Evolutionary conservation across 2,888 invertebrate species (phyloP).

Genomic region (Archips xylosteana): DNA sequence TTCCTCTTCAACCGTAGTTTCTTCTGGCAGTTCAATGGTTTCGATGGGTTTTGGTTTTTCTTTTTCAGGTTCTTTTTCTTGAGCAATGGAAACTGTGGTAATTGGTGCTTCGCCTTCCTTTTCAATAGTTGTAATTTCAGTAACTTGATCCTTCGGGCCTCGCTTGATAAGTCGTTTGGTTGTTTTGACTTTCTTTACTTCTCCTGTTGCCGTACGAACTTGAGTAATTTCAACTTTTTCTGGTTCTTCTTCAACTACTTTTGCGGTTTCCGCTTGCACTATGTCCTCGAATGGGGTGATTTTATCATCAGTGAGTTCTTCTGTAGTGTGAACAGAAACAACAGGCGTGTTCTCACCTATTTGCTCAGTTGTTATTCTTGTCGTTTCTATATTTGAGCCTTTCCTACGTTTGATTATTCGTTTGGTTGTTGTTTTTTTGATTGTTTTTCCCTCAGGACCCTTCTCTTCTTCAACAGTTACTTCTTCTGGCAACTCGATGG

Average conservation of each 20-base stretch:
- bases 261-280: conserved; percentile 36
- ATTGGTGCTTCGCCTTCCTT: conserved; percentile 51
- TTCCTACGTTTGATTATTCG: conserved; percentile 60
- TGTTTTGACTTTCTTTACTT: conserved; percentile 56
- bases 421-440: conserved; percentile 42
- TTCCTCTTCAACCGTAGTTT: conserved; percentile 45
- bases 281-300: conserved; percentile 45
- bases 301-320: conserved; percentile 56
- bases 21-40: conserved; percentile 41
- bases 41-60: not conserved
- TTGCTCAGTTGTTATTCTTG: conserved; percentile 63
- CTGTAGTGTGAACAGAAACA: conserved; percentile 63
- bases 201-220: conserved; percentile 48
- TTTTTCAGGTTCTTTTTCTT: conserved; percentile 39
- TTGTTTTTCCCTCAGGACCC: conserved; percentile 37
- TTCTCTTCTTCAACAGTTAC: conserved; percentile 38
- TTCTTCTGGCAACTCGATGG: conserved; percentile 62
- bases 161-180: conserved; percentile 56
- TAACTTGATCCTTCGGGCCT: conserved; percentile 46
- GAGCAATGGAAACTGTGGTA: conserved; percentile 47
- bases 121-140: conserved; percentile 48
- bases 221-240: conserved; percentile 48
- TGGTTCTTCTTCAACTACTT: conserved; percentile 23
- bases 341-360: conserved; percentile 73
- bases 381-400: conserved; percentile 68